A percentile compares a stretch with the other conserved stretches of the same genome.
Evolutionary conservation across 2,113 vertebrate genomes (phyloP).

Genomic region (Aegithalos caudatus): DNA sequence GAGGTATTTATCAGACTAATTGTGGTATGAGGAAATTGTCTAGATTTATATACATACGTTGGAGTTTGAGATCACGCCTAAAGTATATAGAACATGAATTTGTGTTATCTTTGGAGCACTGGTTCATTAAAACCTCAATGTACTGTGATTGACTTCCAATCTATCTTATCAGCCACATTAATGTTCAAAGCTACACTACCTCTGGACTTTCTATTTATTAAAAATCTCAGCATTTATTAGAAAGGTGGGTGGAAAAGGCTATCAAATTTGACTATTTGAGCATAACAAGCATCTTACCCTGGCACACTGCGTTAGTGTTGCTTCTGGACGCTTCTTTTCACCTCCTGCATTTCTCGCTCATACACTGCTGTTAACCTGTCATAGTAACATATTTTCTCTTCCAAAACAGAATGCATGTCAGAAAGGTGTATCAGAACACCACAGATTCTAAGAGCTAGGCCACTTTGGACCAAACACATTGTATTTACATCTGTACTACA

Average conservation of each 20-base stretch:
- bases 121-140: not conserved
- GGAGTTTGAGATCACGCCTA: not conserved
- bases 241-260: not conserved
- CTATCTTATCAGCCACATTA: not conserved
- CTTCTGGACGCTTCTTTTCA: not conserved
- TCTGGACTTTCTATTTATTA: not conserved
- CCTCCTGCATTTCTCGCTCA: not conserved
- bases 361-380: not conserved
- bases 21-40: not conserved
- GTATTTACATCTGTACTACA: not conserved
- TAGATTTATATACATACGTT: not conserved
- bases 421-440: not conserved
- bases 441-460: not conserved
- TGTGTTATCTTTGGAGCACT: not conserved
- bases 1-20: not conserved
- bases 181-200: not conserved
- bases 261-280: not conserved
- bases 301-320: not conserved
- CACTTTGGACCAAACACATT: accelerated
- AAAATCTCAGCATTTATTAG: not conserved
- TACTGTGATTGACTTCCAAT: not conserved
- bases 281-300: not conserved
- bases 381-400: not conserved
- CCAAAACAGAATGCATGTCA: not conserved
- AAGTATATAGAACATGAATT: not conserved